Base-by-base conservation (phyloP, 2,888 invertebrate genomes). In the Aplocera efformata region DNA sequence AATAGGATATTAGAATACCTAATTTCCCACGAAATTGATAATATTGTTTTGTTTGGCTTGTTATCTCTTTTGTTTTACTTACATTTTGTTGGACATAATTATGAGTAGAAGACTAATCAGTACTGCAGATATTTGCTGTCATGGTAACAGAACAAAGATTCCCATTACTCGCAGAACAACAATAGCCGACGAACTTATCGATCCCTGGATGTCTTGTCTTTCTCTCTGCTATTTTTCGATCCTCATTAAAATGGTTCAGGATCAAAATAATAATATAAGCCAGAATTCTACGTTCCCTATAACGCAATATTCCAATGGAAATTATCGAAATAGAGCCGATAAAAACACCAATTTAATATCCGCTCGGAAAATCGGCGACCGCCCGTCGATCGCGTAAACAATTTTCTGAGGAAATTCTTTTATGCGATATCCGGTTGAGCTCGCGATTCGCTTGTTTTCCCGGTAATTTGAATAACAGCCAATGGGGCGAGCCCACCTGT, bases 321-420 rank as follows among this genome's bases (percentile, higher is more conserved):
- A 72, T 64, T 54, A 58, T 53, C 56, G 56, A 50, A 54, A 67
- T 49, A 52, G 46, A 65, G 50, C 56, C 55, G 64, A 66, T 61
- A 67, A 69, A 61, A 67, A 64, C 62, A 62, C 63, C 66, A 72
- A 79, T 79, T 63, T 58, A 72, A 83, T 83, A 78, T 82, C 82
- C 84, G 75, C 57, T 67, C 67, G 64, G 64, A 50, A 69, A 68
- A 77, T 63, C 72, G 67, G 32, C 47, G 66, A 69, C 76, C 70
- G 59, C 63, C 69, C 72, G 59, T 66, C 65, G 64, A 55, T 77
- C 72, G 66, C 72, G 74, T 79, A 84, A 84, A 84, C 82, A 84
- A 86, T 77, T 82, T 73, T 84, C 72, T 77, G 75, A 75, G 79
- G 83, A 77, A 80, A 83, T 78, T 81, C 72, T 72, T 76, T 79